Evolutionary conservation across 2,113 vertebrate species (phyloP), one percentile per base, ranked within the genome.

Genomic region (Gambusia holbrooki): DNA sequence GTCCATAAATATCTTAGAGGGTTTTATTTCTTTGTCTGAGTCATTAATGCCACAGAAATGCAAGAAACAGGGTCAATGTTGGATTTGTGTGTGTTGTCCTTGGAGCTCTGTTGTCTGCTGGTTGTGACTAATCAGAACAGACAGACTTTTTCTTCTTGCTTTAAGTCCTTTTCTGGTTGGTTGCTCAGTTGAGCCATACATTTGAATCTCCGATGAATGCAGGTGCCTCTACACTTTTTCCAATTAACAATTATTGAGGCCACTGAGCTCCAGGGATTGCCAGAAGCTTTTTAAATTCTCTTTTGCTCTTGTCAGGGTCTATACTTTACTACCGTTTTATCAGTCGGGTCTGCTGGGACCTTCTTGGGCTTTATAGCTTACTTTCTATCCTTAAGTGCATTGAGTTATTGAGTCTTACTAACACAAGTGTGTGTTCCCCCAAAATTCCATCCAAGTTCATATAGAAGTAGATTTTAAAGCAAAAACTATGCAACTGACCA

Each of bases 401-500:
- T 40, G 13, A 58, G 22, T 15, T 25, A 29, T 5, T 8, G 22
- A 29, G 40, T 22, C 19, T 54, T 48, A 48, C 8, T 58, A 33
- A 69, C 45, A 33, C 27, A 62, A 40, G 73, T 12, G 35, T 19
- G 25, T 22, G 9, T 22, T 25, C 33, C 28, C 35, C 15, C 42
- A 42, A 67, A 61, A 33, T 42, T 37, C 19, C 13, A 28, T 32
- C 54, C 27, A 67, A n/a, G 29, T 10, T 64, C 11, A 27, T 35
- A 32, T 29, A 37, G 37, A 5, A 40, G 35, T 13, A 30, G 32
- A 28, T n/a, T 61, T 32, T 35, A 45, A 67, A 67, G 27, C 14
- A 71, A 76, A 71, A 30, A 62, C 19, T 30, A 71, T 62, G 54
- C 37, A 45, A 51, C 69, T 60, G 51, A 61, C 17, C 63, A 33